Conservation (phyloP, 2,888 invertebrate genomes). For the Scelioninae gen. 1 region DNA sequence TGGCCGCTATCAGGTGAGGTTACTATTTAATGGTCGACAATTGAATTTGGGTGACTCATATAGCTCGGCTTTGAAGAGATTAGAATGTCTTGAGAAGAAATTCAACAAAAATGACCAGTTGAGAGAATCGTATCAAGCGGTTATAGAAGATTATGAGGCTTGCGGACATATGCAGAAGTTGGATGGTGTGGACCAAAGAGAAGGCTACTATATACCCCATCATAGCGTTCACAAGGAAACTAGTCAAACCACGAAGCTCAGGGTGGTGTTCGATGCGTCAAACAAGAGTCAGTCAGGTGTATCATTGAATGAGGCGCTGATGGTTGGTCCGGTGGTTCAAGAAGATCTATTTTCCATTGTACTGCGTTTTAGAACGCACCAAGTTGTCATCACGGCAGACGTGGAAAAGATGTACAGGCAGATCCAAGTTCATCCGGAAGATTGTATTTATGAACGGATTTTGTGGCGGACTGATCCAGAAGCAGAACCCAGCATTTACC, state of each 20-base stretch:
- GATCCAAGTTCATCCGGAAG: conserved; percentile 7
- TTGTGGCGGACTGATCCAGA: conserved; percentile 14
- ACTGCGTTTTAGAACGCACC: conserved; percentile 16
- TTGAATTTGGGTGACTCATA: conserved; percentile 15
- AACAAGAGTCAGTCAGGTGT: not conserved
- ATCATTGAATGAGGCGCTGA: conserved; percentile 1
- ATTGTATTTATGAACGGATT: conserved; percentile 11
- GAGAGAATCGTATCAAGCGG: not conserved
- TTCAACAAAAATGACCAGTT: not conserved
- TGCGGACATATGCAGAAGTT: conserved; percentile 11
- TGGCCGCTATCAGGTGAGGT: conserved; percentile 18
- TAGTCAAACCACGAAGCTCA: conserved; percentile 10
- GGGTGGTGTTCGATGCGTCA: conserved; percentile 8
- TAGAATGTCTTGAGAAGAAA: conserved; percentile 10
- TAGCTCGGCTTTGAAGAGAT: conserved; percentile 7
- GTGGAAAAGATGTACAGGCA: conserved; percentile 18
- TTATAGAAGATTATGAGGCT: conserved; percentile 24
- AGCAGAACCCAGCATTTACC: not conserved
- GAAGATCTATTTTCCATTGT: conserved; percentile 13
- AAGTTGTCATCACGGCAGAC: conserved; percentile 14
- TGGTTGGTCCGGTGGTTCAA: conserved; percentile 14
- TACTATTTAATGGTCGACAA: conserved; percentile 34
- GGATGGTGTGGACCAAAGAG: not conserved
- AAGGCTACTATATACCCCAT: conserved; percentile 11
- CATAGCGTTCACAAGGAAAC: conserved; percentile 6